A percentile compares a stretch with the other conserved stretches of the same genome.
These are phyloP conservation scores for Nomada fabriciana DNA, from an alignment of 2,888 invertebrate genomes.

Conservation along the genomic window DNA sequence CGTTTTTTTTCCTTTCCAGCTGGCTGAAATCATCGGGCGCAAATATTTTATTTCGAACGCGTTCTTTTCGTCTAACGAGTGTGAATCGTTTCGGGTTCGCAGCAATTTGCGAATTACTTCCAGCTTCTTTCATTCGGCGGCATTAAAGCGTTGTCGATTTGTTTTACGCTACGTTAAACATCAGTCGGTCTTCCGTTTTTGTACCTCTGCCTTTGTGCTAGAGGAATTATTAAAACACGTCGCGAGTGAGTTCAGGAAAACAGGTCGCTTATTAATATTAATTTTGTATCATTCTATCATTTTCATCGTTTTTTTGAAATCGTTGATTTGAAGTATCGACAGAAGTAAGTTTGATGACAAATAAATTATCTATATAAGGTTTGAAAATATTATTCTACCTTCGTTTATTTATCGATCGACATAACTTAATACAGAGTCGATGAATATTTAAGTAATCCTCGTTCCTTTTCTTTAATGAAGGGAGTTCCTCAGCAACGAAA, in stretches of 20 bases:
- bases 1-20: not conserved
- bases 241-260: not conserved
- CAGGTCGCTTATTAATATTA: not conserved
- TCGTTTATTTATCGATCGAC: not conserved
- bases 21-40: not conserved
- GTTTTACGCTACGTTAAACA: constrained; percentile 29
- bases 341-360: not conserved
- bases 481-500: not conserved
- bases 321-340: not conserved
- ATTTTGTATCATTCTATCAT: no score
- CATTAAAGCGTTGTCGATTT: constrained; percentile 18
- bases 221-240: not conserved
- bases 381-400: not conserved
- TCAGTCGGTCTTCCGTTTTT: not conserved
- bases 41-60: not conserved
- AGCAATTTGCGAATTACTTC: constrained; percentile 20
- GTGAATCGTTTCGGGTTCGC: not conserved
- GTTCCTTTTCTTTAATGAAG: not conserved
- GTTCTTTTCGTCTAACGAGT: not conserved
- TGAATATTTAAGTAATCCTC: constrained; percentile 9
- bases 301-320: no score
- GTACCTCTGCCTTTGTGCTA: not conserved
- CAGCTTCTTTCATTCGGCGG: not conserved
- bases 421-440: not conserved
- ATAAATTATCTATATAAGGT: not conserved